Evolutionary conservation across 2,888 invertebrate genomes (phyloP).

Genomic region (Willowsia nigromaculata): DNA sequence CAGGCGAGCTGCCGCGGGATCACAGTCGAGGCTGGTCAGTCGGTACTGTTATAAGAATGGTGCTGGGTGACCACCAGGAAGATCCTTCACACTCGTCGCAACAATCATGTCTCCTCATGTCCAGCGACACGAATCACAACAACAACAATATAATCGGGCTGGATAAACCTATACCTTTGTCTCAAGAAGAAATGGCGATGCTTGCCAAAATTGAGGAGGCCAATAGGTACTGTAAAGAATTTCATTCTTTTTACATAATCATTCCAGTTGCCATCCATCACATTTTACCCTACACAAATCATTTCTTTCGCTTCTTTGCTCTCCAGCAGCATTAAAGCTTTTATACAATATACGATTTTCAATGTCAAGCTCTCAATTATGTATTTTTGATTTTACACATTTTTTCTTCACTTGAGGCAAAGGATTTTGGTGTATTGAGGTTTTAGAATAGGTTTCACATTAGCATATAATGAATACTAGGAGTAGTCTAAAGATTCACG

Average conservation of each 20-base stretch:
- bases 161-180: slow-evolving; percentile 79
- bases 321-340: neutral
- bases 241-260: neutral
- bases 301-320: too few species aligned
- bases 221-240: slow-evolving; percentile 84
- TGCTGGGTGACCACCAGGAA: slow-evolving; percentile 76
- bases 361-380: slow-evolving; percentile 5
- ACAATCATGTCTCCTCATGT: slow-evolving; percentile 75
- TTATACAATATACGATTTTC: neutral
- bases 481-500: too few species aligned
- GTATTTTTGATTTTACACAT: neutral
- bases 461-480: neutral
- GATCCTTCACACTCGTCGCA: slow-evolving; percentile 73
- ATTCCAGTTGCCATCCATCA: neutral
- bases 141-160: slow-evolving; percentile 77
- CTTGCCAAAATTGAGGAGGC: slow-evolving; percentile 97
- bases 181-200: slow-evolving; percentile 90
- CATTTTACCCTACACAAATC: slow-evolving; percentile 7
- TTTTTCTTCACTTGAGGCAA: slow-evolving; percentile 1
- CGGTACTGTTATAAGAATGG: slow-evolving; percentile 76
- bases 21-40: slow-evolving; percentile 70
- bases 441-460: too few species aligned
- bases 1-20: slow-evolving; percentile 69
- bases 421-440: too few species aligned
- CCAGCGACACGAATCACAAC: slow-evolving; percentile 76